Evolutionary conservation across 2,113 vertebrate species (phyloP).

Genomic region (Silurus asotus): DNA sequence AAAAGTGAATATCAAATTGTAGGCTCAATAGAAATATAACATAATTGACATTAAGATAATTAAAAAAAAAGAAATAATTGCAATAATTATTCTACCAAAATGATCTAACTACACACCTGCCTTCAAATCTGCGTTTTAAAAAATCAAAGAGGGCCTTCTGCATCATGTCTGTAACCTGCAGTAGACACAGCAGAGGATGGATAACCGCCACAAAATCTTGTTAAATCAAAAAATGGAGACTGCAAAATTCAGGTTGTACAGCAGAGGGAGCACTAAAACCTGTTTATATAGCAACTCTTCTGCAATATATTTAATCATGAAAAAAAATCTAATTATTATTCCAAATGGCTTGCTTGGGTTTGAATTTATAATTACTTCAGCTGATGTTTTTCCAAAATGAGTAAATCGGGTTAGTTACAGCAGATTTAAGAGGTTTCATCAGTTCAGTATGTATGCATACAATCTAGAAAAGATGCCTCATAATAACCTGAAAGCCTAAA

Average conservation of each 20-base stretch:
- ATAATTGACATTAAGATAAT: neutral
- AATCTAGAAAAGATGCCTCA: neutral
- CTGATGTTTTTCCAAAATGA: neutral
- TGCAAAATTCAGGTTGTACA: slow-evolving; percentile 1
- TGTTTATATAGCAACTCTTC: neutral
- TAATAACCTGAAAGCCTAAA: neutral
- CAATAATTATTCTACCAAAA: neutral
- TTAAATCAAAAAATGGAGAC: neutral
- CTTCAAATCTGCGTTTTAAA: slow-evolving; percentile 99
- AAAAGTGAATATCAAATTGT: neutral
- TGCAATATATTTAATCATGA: neutral
- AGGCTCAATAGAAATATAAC: neutral
- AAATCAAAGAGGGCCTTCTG: slow-evolving; percentile 99
- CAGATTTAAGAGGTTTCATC: neutral
- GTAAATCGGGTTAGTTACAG: neutral
- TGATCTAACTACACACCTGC: slow-evolving; percentile 82
- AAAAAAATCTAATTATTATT: neutral
- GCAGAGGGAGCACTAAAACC: slow-evolving; percentile 16
- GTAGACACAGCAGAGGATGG: slow-evolving; percentile 45
- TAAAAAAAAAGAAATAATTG: neutral
- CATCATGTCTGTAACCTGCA: slow-evolving; percentile 99
- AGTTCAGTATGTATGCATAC: neutral
- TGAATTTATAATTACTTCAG: neutral
- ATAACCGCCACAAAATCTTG: neutral
- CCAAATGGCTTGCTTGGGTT: neutral